phyloP scores from a whole-genome alignment of 2,888 invertebrate species.

The Agonopterix subpropinquella region DNA sequence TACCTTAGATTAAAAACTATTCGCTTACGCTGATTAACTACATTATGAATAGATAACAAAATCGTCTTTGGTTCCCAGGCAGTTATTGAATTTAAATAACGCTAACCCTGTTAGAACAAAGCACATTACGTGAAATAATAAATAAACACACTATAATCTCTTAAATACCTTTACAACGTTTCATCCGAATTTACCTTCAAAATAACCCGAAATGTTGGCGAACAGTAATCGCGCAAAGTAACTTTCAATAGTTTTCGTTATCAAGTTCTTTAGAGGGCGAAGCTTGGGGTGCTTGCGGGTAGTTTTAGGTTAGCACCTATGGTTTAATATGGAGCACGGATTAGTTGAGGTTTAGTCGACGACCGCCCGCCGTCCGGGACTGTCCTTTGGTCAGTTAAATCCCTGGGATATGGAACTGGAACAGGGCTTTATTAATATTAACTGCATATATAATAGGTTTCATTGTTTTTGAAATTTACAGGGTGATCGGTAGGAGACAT shows the following conservation, averaged over 20 bases:
- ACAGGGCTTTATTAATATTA: constrained; percentile 32
- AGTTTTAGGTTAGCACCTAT: constrained; percentile 61
- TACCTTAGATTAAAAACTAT: no score
- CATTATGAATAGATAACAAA: no score
- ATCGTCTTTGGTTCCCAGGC: constrained; percentile 5
- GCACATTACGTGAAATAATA: constrained; percentile 33
- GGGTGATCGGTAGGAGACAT: no score
- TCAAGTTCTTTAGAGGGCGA: constrained; percentile 36
- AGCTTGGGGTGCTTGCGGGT: constrained; percentile 27
- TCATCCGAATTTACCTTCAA: constrained; percentile 26
- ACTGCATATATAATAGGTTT: background rate
- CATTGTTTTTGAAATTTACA: no score
- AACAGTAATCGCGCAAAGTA: constrained; percentile 48
- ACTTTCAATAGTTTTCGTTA: constrained; percentile 64
- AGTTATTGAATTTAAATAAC: constrained; percentile 59
- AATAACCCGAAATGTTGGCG: constrained; percentile 34
- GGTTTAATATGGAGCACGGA: constrained; percentile 69
- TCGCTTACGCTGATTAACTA: no score
- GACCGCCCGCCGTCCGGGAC: constrained; percentile 37
- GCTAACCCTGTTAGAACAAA: constrained; percentile 40
- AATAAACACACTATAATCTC: constrained; percentile 55
- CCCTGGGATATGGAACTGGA: constrained; percentile 47
- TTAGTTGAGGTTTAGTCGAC: constrained; percentile 64
- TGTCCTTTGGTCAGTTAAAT: constrained; percentile 64
- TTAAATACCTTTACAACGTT: constrained; percentile 35